Conservation (phyloP, 2,113 vertebrate genomes). For the Rhegmatorhina hoffmannsi region DNA sequence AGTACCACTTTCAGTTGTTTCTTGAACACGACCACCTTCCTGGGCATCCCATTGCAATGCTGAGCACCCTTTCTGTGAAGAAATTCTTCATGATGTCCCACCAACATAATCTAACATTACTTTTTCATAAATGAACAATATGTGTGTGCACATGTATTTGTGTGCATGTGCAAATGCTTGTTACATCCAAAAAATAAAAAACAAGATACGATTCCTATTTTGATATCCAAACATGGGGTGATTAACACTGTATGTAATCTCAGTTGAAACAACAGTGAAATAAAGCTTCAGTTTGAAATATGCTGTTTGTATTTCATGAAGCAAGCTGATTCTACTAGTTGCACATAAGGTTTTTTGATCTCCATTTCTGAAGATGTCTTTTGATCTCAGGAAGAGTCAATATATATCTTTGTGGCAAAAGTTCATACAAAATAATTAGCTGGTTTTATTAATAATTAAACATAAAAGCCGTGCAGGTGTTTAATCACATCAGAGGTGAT, state of each 20-base stretch:
- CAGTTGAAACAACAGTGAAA: not conserved
- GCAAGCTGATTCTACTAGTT: not conserved
- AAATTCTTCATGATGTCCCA: not conserved
- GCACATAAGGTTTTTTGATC: conserved; percentile 21
- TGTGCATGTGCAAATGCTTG: not conserved
- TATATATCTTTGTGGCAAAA: not conserved
- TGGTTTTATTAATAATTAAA: conserved; percentile 24
- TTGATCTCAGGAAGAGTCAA: conserved; percentile 22
- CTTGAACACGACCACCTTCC: not conserved
- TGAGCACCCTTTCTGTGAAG: not conserved
- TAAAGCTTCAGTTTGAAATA: conserved; percentile 1
- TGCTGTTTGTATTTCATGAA: not conserved
- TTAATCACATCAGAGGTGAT: not conserved
- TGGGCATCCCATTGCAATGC: not conserved
- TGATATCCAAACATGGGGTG: not conserved
- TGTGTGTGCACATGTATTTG: not conserved
- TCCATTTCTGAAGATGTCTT: conserved; percentile 10
- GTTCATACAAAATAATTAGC: conserved; percentile 23
- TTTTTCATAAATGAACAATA: not conserved
- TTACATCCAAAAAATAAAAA: not conserved
- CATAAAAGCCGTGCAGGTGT: not conserved
- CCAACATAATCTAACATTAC: not conserved
- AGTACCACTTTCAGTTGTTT: not conserved
- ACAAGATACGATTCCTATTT: not conserved
- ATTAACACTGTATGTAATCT: not conserved